These are phyloP conservation scores for Orbicella faveolata DNA, from an alignment of 64 coral and sea anemone species.

Conservation along the genomic window DNA sequence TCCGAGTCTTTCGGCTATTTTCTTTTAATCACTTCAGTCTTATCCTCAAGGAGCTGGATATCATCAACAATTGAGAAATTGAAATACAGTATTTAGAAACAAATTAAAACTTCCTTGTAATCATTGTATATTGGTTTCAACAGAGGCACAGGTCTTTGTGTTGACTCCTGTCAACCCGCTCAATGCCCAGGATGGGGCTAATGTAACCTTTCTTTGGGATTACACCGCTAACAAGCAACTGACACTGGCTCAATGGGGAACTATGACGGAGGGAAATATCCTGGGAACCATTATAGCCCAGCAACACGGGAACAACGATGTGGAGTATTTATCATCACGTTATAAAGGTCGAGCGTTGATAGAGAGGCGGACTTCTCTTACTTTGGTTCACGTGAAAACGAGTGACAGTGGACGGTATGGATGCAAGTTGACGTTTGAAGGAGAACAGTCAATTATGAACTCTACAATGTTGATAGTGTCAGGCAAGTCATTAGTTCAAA, in stretches of 20 bases:
- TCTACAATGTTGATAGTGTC: slow-evolving; percentile 5
- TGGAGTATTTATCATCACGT: slow-evolving; percentile 8
- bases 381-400: neutral
- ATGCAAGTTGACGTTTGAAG: slow-evolving; percentile 27
- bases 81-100: no score
- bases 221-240: neutral
- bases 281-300: slow-evolving; percentile 6
- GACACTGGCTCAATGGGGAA: neutral
- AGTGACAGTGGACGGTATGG: slow-evolving; percentile 14
- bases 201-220: slow-evolving; percentile 30
- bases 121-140: neutral
- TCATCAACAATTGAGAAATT: no score
- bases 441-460: neutral
- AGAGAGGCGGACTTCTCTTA: neutral
- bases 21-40: no score
- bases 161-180: slow-evolving; percentile 19
- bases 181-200: neutral
- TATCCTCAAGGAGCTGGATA: no score
- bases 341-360: neutral
- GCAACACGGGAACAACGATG: neutral
- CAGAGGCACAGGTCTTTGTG: slow-evolving; percentile 37
- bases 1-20: no score
- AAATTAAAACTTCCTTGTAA: neutral
- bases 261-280: neutral
- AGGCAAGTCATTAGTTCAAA: neutral